phyloP scores from a whole-genome alignment of 2,888 invertebrate genomes.

The Macrosoma leucophasiata region DNA sequence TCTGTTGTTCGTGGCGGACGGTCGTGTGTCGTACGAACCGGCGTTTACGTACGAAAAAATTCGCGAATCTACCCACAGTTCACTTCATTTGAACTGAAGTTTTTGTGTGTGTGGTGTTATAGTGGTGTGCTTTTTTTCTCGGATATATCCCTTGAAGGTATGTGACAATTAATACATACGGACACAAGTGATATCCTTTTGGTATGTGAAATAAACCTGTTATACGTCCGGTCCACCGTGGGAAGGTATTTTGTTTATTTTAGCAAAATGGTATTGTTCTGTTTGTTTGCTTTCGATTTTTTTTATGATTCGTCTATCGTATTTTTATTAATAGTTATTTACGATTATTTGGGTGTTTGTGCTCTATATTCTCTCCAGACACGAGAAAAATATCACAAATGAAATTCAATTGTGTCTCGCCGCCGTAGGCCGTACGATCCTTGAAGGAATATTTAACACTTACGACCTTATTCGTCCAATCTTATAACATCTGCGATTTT shows the following conservation, averaged over 20 bases:
- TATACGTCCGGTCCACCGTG: constrained; percentile 65
- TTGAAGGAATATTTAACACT: too few relatives aligned
- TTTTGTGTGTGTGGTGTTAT: constrained; percentile 47
- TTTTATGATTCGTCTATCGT: too few relatives aligned
- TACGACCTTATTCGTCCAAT: too few relatives aligned
- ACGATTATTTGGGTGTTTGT: too few relatives aligned
- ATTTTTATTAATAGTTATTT: too few relatives aligned
- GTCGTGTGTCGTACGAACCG: constrained; percentile 32
- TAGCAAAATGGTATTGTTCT: constrained; percentile 24
- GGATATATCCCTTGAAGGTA: constrained; percentile 42
- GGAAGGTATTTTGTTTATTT: constrained; percentile 57
- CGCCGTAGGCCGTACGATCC: too few relatives aligned
- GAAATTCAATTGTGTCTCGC: too few relatives aligned
- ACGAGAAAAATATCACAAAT: too few relatives aligned
- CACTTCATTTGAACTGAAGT: constrained; percentile 53
- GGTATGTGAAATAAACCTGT: constrained; percentile 62
- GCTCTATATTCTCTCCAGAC: too few relatives aligned
- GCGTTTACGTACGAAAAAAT: constrained; percentile 38
- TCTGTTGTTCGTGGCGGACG: constrained; percentile 27
- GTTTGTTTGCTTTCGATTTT: too few relatives aligned
- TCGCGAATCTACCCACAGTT: constrained; percentile 35
- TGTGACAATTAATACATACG: constrained; percentile 45
- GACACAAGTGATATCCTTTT: constrained; percentile 59
- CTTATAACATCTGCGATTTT: too few relatives aligned
- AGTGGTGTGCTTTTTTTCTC: constrained; percentile 32